Base-by-base conservation (phyloP, 2,797 vertebrate species). In the Phaenicophaeus curvirostris region DNA sequence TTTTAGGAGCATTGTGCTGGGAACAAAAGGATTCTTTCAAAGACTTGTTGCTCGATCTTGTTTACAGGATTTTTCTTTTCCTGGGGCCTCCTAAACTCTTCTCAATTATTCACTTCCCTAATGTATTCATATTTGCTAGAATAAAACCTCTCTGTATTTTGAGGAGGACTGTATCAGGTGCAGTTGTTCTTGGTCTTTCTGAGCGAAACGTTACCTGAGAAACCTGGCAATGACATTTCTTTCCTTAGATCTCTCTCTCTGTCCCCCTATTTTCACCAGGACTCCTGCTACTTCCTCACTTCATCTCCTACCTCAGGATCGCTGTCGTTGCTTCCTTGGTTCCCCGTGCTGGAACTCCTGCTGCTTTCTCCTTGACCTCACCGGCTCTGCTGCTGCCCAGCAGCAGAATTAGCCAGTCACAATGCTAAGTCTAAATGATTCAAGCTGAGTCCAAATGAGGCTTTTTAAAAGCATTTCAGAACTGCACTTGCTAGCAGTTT, bases 21-120 rank as follows among this genome's bases (percentile, higher is more conserved):
- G 95, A 96, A 93, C 94, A 94, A 97, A 96, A 92, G 95, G 77
- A 94, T 95, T 93, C 85, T 95, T 92, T 95, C 79, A 96, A 94
- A 95, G 91, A 85, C 90, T 87, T 94, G 80, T 93, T 95, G 89
- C 73, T 92, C 79, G 74, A 1, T 78, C 71, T 82, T 95, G 78
- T 94, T 93, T 89, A 85, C 84, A 90, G 76, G 71, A 35, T 90
- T 94, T 89, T 83, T 87, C 41, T 89, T 81, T 94, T 89, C 85
- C 68, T 10, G 25, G 46, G 76, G 82, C 72, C 81, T 92, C 91
- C 55, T 86, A 78, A 92, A 87, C 27, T 59, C 72, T 80, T 89
- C 82, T 88, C 57, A 93, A 58, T 96, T 94, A 88, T 89, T 95
- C 13, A 3, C 77, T 79, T 75, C 58, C 53, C 61, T 87, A 90